Evolutionary conservation across 2,888 invertebrate species (phyloP), one percentile per base, ranked within the genome.

Genomic region (Cacoxenus indagator): DNA sequence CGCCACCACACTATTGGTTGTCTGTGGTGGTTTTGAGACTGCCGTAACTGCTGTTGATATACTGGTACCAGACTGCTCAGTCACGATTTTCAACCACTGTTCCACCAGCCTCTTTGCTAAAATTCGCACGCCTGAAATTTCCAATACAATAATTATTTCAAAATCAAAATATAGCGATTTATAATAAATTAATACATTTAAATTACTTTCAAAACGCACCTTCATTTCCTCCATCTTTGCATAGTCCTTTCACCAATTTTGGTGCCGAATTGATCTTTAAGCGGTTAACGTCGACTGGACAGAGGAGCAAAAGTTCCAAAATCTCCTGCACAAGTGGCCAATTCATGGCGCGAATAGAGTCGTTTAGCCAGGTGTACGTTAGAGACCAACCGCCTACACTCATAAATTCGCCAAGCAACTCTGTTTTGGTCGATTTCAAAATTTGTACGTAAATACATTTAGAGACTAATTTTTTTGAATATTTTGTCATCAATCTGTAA

Each of bases 361-460:
- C 96, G 69, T 94, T 94, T 65, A 98, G 89, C 98, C 98, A 99
- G 79, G 91, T 91, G 83, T 96, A 95, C 57, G 96, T 92, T 69
- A 97, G 90, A 76, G 93, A 92, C 98, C 98, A 99, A 57, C 97
- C 98, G 75, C 96, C 96, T 70, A 93, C 93, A 69, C 92, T 92
- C 93, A 98, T 95, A 87, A 97, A 97, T 91, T 94, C 92, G 71
- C 94, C 94, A 66, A 98, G 90, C 71, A 97, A 90, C 73, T 94
- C 93, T 5, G 93, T 92, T 85, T 94, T 93, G 11, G 97, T 96
- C 73, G 93, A 93, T 88, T 95, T 95, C 70, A 98, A 89, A 83
- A 98, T 97, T 87, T 97, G 95, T 80, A 97, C 93, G 85, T 97
- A 98, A 83, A 97, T 95, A 89, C 97, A 97, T 90, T 96, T 96